Conservation (phyloP, 2,888 invertebrate genomes). For the Rhamnusium bicolor region DNA sequence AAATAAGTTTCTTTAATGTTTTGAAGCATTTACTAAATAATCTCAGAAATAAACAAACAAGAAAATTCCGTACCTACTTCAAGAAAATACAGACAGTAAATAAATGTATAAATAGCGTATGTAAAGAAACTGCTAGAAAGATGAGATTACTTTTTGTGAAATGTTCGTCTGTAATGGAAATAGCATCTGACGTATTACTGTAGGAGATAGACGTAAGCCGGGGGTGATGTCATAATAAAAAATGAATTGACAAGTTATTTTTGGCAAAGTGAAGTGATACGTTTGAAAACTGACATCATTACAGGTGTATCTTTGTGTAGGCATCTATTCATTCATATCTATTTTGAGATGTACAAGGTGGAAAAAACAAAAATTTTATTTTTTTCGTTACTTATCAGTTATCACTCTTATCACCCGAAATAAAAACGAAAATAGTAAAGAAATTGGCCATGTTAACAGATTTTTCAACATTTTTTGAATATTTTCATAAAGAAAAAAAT, state of each 20-base stretch:
- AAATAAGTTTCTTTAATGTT: slow-evolving; percentile 19
- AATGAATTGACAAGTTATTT: slow-evolving; percentile 4
- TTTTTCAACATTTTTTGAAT: too few species aligned
- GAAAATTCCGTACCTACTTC: not conserved
- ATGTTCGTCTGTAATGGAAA: not conserved
- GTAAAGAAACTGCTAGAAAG: not conserved
- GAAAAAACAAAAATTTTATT: too few species aligned
- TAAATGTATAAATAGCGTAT: not conserved
- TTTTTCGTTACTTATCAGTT: too few species aligned
- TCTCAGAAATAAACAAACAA: slow-evolving; percentile 4
- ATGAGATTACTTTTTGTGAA: not conserved
- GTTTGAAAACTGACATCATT: slow-evolving; percentile 8
- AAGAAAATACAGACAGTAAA: not conserved
- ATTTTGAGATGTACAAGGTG: not conserved
- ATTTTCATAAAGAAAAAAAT: too few species aligned
- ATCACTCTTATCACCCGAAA: too few species aligned
- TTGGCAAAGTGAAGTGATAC: slow-evolving; percentile 5
- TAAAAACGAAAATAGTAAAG: too few species aligned
- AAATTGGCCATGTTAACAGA: too few species aligned
- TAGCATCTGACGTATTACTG: not conserved
- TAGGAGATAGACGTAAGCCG: slow-evolving; percentile 21
- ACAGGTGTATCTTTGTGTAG: slow-evolving; percentile 3
- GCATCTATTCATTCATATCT: not conserved
- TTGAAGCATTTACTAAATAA: not conserved
- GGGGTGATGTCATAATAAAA: slow-evolving; percentile 8